Evolutionary conservation across 2,888 invertebrate species (phyloP).

Genomic region (Lepeophtheirus nordmannii): DNA sequence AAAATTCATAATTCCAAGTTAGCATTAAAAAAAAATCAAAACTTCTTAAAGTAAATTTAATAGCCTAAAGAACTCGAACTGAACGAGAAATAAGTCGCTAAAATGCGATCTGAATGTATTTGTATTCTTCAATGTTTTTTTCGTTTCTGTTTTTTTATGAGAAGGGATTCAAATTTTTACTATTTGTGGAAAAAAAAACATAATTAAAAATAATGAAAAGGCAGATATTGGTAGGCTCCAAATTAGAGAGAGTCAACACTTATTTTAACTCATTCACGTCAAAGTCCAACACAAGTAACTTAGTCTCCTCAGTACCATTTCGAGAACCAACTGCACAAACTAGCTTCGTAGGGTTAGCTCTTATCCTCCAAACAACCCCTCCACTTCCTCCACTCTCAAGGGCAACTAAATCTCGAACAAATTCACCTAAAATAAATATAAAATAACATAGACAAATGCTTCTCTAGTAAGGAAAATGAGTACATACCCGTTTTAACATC

Average conservation of each 20-base stretch:
- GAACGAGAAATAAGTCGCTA: background rate
- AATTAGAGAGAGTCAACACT: background rate
- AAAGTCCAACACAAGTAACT: conserved; percentile 90
- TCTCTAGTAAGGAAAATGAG: conserved; percentile 2
- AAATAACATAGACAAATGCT: background rate
- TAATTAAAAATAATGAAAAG: background rate
- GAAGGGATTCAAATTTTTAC: background rate
- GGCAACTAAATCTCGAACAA: conserved; percentile 85
- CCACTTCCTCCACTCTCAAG: conserved; percentile 89
- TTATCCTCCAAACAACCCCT: conserved; percentile 95
- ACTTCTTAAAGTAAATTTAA: background rate
- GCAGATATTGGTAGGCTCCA: background rate
- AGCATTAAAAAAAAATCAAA: too few relatives aligned
- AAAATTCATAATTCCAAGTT: too few relatives aligned
- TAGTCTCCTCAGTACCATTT: conserved; percentile 97
- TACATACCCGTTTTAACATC: conserved; percentile 72
- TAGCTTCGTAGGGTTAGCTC: conserved; percentile 85
- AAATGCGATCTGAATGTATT: conserved; percentile 8
- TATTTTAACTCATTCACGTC: conserved; percentile 44
- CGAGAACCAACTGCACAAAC: conserved; percentile 97
- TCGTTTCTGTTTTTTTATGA: background rate
- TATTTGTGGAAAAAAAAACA: background rate
- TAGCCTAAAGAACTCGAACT: conserved; percentile 2
- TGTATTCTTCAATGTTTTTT: background rate
- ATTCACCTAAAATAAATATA: conserved; percentile 47